These are phyloP conservation scores for Tipula helvola DNA, from an alignment of 2,888 invertebrate genomes.

Conservation along the genomic window DNA sequence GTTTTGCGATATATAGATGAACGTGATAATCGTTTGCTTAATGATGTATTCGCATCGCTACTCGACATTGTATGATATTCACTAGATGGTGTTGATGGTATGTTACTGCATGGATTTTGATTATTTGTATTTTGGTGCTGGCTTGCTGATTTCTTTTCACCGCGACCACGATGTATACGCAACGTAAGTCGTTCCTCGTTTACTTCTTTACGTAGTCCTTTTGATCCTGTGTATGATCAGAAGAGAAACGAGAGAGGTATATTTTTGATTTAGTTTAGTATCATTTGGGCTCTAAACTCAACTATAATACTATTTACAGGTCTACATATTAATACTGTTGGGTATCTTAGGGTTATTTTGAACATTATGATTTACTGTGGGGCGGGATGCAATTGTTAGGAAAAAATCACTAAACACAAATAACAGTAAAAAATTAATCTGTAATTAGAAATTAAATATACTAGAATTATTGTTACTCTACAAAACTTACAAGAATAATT, in stretches of 20 bases:
- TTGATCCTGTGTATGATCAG: constrained; percentile 46
- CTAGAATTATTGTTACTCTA: no score
- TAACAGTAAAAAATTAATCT: no score
- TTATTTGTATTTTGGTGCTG: neutral
- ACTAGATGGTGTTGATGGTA: neutral
- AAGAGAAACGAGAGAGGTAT: neutral
- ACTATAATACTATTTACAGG: neutral
- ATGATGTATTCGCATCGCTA: constrained; percentile 43
- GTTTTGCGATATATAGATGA: constrained; percentile 29
- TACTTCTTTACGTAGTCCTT: constrained; percentile 57
- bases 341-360: neutral
- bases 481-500: no score
- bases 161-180: constrained; percentile 71
- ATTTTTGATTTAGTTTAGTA: neutral
- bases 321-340: neutral
- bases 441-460: no score
- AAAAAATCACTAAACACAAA: no score
- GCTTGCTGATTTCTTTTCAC: constrained; percentile 21
- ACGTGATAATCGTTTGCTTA: constrained; percentile 33
- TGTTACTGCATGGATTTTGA: constrained; percentile 17
- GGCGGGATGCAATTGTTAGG: neutral
- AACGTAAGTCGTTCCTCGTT: constrained; percentile 79
- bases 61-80: neutral
- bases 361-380: neutral
- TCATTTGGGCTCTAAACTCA: neutral